Percentiles rank a stretch among this genome's conserved stretches.
Conservation (phyloP, 1,140 invertebrate species). For the Homarus americanus region DNA sequence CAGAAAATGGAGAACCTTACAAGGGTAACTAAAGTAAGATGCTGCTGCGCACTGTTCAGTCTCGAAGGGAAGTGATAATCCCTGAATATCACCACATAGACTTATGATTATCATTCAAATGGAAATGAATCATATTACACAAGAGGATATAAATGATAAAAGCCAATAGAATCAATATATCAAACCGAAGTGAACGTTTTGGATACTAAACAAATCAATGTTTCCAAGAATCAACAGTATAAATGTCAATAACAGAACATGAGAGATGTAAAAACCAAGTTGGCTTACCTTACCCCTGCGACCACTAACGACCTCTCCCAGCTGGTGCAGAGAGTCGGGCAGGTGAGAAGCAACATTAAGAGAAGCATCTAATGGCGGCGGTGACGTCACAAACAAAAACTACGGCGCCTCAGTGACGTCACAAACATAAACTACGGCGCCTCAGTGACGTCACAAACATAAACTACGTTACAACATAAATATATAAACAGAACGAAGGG, state of each 20-base stretch:
- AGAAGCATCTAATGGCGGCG: conserved; percentile 17
- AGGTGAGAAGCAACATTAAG: conserved; percentile 18
- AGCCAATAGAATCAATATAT: background rate
- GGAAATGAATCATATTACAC: background rate
- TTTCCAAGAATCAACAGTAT: background rate
- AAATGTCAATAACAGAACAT: conserved; percentile 3
- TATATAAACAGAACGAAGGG: background rate
- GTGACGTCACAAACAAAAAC: conserved; percentile 31
- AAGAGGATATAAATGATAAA: background rate
- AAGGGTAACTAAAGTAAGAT: too few species aligned
- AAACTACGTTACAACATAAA: conserved; percentile 29
- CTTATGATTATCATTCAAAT: too few species aligned
- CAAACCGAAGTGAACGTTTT: background rate
- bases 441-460: conserved; percentile 35
- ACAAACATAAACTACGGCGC: conserved; percentile 15
- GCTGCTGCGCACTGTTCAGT: too few species aligned
- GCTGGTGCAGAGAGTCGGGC: conserved; percentile 7
- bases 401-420: conserved; percentile 3
- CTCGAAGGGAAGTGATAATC: too few species aligned
- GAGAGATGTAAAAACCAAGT: background rate
- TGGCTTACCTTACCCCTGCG: conserved; percentile 25
- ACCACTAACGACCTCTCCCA: background rate
- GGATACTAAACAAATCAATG: background rate
- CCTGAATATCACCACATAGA: too few species aligned
- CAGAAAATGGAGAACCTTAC: too few species aligned